Percentiles rank a stretch among this genome's conserved stretches.
These are phyloP conservation scores for Halictus rubicundus DNA, from an alignment of 1,140 invertebrate genomes.

Conservation along the genomic window DNA sequence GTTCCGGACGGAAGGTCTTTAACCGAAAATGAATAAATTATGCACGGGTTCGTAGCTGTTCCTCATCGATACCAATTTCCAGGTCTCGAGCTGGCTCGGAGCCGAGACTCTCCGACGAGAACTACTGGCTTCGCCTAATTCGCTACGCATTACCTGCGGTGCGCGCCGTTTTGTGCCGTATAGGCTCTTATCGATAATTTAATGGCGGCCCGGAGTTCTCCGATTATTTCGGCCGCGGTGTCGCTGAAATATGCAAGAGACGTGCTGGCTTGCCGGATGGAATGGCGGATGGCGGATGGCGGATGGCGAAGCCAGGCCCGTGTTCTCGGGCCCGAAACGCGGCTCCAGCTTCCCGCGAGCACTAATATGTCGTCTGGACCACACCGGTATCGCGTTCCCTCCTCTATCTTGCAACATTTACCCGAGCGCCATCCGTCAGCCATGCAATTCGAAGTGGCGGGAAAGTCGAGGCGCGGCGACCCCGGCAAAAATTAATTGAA, in stretches of 20 bases:
- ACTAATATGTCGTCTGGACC: conserved; percentile 2
- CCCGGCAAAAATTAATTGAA: conserved; percentile 15
- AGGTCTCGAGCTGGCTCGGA: neutral
- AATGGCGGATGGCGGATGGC: neutral
- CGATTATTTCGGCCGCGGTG: conserved; percentile 23
- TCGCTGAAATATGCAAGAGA: conserved; percentile 1
- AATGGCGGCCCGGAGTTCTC: conserved; percentile 5
- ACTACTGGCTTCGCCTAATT: neutral
- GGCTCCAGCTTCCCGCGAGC: neutral
- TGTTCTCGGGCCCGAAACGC: neutral
- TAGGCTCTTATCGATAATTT: conserved; percentile 45
- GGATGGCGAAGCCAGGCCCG: no score
- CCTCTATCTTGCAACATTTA: conserved; percentile 8
- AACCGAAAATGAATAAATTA: conserved; percentile 43
- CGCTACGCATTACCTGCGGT: neutral
- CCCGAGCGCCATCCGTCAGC: neutral
- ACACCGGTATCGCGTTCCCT: neutral
- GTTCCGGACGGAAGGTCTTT: neutral
- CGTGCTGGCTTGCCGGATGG: neutral
- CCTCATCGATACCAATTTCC: conserved; percentile 43
- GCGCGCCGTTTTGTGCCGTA: neutral
- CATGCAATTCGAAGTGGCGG: conserved; percentile 3
- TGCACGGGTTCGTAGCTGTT: conserved; percentile 16
- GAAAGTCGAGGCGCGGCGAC: neutral
- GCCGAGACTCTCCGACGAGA: neutral